Conservation (phyloP, 2,888 invertebrate genomes). For the Acronicta aceris region DNA sequence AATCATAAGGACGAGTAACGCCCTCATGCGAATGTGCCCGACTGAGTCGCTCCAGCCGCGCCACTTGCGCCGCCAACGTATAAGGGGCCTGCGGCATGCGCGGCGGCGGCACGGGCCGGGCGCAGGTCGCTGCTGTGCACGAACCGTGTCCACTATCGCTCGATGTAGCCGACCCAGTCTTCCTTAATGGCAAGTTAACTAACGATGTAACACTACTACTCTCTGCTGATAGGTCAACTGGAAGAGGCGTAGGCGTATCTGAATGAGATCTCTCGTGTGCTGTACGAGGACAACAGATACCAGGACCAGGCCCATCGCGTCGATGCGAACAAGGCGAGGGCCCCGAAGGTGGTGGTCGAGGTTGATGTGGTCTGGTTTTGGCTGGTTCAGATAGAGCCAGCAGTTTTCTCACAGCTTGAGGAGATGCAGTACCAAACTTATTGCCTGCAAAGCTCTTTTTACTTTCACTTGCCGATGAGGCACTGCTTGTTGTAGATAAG, state of each 20-base stretch:
- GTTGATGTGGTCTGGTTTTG: slow-evolving; percentile 96
- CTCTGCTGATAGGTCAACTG: slow-evolving; percentile 97
- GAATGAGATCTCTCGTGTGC: slow-evolving; percentile 97
- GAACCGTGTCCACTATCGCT: slow-evolving; percentile 97
- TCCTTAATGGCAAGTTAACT: slow-evolving; percentile 96
- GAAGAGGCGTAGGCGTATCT: slow-evolving; percentile 95
- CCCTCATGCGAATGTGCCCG: slow-evolving; percentile 96
- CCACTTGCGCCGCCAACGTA: slow-evolving; percentile 96
- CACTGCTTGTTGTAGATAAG: slow-evolving; percentile 96
- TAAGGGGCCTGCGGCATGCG: slow-evolving; percentile 94
- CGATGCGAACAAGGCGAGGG: slow-evolving; percentile 91
- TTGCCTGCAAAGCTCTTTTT: slow-evolving; percentile 90
- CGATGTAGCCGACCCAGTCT: slow-evolving; percentile 97
- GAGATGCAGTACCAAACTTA: slow-evolving; percentile 97
- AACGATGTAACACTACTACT: slow-evolving; percentile 98
- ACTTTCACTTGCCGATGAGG: slow-evolving; percentile 95
- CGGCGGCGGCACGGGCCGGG: slow-evolving; percentile 92
- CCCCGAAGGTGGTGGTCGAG: slow-evolving; percentile 91
- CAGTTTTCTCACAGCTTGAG: slow-evolving; percentile 98
- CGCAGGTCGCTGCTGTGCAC: slow-evolving; percentile 85
- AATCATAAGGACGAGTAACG: slow-evolving; percentile 93
- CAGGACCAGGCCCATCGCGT: slow-evolving; percentile 88
- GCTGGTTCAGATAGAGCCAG: slow-evolving; percentile 96
- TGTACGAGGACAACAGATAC: slow-evolving; percentile 86
- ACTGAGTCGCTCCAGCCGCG: slow-evolving; percentile 94